Base-by-base conservation (phyloP, 1,140 invertebrate species). In the Anastatus disparis region DNA sequence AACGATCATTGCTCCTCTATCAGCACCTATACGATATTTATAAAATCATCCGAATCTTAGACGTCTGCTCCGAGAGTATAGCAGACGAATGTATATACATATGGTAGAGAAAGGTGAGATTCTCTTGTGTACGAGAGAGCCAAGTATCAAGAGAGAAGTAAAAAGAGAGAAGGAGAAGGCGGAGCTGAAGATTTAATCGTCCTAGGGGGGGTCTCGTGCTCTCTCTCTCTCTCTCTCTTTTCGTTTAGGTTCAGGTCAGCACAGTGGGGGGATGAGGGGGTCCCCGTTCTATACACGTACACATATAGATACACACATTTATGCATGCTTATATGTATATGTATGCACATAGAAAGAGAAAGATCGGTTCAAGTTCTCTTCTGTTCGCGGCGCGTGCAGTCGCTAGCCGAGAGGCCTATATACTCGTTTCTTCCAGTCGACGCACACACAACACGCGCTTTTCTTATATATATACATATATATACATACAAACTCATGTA, bases 351-450 rank as follows among this genome's bases (percentile, higher is more conserved):
- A 69, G 73, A 75, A 73, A 73, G 75, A 58, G 68, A 64, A 46
- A 70, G 71, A 71, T 76, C 72, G 77, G 78, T 79, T 80, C 81
- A 78, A 78, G 76, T 75, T 56, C 53, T 82, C 76, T 79, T 83
- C 78, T 76, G 76, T 74, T 70, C 77, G 75, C 76, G 78, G 81
- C 79, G 75, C 50, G 52, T 82, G 81, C 83, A 84, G 82, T 84
- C 80, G 83, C 78, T 78, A 79, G 78, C 78, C 76, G 82, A 82
- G 61, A 64, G 80, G 80, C 78, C 80, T 83, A 84, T 53, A 65
- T 83, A 80, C 81, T 81, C 78, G 80, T 79, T 77, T 79, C n/a
- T n/a, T n/a, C n/a, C n/a, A n/a, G 81, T 82, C 78, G 78, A 82
- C 78, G 78, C 78, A n/a, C 20, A 10, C 0, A 52, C 3, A 10